Evolutionary conservation across 2,888 invertebrate species (phyloP).

Genomic region (Xylophagus ater): DNA sequence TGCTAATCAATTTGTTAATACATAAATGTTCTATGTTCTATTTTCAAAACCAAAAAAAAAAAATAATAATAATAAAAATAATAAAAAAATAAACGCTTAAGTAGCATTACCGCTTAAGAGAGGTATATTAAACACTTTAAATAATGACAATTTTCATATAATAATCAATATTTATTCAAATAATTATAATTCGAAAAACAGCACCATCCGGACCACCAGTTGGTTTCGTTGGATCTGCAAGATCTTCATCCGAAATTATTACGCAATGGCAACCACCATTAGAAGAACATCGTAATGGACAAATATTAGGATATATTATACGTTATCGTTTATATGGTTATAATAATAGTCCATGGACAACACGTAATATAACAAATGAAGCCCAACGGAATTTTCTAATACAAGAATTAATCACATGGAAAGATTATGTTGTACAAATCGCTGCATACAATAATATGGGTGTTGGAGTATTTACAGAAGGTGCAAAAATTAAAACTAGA

Average conservation of each 20-base stretch:
- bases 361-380: conserved; percentile 85
- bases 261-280: conserved; percentile 95
- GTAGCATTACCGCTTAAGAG: conserved; percentile 39
- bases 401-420: conserved; percentile 91
- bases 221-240: conserved; percentile 87
- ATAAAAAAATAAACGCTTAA: conserved; percentile 26
- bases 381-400: conserved; percentile 84
- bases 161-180: conserved; percentile 8
- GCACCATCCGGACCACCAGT: conserved; percentile 94
- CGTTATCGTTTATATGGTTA: conserved; percentile 86
- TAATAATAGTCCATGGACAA: conserved; percentile 83
- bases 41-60: conserved; percentile 11
- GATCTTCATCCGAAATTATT: conserved; percentile 90
- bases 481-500: conserved; percentile 85
- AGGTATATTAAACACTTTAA: conserved; percentile 28
- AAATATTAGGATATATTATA: conserved; percentile 86
- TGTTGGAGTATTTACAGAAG: conserved; percentile 82
- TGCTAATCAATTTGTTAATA: no score
- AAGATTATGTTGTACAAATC: conserved; percentile 92
- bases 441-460: conserved; percentile 97
- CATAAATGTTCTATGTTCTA: conserved; percentile 11
- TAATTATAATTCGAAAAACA: conserved; percentile 32
- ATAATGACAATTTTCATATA: not conserved
- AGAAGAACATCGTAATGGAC: conserved; percentile 90
- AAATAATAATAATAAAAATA: conserved; percentile 16